Evolutionary conservation across 2,888 invertebrate species (phyloP).

Genomic region (Eugnorisma glareosa): DNA sequence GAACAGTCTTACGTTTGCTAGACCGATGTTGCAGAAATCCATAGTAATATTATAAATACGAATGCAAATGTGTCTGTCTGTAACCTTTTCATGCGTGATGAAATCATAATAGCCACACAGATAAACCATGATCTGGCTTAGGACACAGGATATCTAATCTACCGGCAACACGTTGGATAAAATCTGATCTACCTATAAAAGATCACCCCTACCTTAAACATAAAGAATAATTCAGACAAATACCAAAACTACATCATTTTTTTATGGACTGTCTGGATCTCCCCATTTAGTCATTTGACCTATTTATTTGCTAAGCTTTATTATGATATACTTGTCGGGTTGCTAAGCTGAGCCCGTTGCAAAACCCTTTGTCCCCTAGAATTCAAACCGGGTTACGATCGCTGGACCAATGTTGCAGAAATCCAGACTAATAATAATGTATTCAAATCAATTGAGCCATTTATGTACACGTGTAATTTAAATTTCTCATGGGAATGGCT

Average conservation of each 20-base stretch:
- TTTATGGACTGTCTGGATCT: neutral
- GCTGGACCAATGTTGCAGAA: neutral
- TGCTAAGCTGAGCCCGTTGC: neutral
- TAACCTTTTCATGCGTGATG: neutral
- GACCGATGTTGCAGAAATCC: constrained; percentile 8
- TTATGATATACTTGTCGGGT: neutral
- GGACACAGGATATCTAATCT: neutral
- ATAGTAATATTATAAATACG: neutral
- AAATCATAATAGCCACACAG: neutral
- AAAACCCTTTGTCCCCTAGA: neutral
- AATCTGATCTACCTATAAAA: neutral
- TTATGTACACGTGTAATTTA: constrained; percentile 10
- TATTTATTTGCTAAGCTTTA: constrained; percentile 1
- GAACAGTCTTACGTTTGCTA: neutral
- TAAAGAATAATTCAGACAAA: neutral
- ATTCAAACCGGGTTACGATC: neutral
- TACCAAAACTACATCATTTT: neutral
- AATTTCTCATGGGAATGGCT: constrained; percentile 21
- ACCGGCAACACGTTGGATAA: neutral
- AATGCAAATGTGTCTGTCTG: neutral
- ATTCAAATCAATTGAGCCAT: constrained; percentile 25
- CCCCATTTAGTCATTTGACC: neutral
- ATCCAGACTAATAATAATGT: constrained; percentile 10
- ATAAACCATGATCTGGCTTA: neutral
- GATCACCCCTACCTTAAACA: neutral